Conservation (phyloP, 2,888 invertebrate species). For the Rapana venosa region DNA sequence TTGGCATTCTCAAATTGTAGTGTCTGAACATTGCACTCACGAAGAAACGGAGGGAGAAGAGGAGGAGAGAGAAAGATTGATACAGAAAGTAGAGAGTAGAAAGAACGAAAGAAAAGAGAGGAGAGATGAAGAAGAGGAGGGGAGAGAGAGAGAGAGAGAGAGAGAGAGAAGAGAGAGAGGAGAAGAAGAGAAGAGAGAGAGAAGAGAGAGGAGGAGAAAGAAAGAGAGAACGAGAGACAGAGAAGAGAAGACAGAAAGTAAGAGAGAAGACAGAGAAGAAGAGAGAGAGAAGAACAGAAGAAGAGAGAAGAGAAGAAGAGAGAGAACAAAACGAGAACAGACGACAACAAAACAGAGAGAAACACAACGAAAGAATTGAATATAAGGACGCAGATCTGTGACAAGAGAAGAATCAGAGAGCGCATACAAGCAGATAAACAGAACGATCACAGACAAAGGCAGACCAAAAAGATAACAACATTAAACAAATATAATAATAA, state of each 20-base stretch:
- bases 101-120: neutral
- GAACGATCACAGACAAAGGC: too few species aligned
- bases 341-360: neutral
- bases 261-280: neutral
- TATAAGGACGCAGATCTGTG: neutral
- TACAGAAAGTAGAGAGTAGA: neutral
- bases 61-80: neutral
- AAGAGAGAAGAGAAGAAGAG: neutral
- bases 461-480: too few species aligned
- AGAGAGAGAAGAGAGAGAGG: neutral
- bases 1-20: too few species aligned
- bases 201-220: neutral
- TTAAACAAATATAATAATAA: too few species aligned
- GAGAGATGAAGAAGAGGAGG: neutral
- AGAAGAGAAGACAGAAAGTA: neutral
- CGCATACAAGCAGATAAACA: too few species aligned
- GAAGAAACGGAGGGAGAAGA: too few species aligned
- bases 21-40: too few species aligned
- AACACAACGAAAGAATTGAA: neutral
- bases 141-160: neutral
- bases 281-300: neutral
- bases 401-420: too few species aligned
- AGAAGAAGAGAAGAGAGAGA: neutral
- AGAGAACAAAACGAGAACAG: too few species aligned
- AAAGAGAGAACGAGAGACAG: neutral